These are phyloP conservation scores for Antigone vipio DNA, from an alignment of 2,113 vertebrate genomes.

Conservation along the genomic window DNA sequence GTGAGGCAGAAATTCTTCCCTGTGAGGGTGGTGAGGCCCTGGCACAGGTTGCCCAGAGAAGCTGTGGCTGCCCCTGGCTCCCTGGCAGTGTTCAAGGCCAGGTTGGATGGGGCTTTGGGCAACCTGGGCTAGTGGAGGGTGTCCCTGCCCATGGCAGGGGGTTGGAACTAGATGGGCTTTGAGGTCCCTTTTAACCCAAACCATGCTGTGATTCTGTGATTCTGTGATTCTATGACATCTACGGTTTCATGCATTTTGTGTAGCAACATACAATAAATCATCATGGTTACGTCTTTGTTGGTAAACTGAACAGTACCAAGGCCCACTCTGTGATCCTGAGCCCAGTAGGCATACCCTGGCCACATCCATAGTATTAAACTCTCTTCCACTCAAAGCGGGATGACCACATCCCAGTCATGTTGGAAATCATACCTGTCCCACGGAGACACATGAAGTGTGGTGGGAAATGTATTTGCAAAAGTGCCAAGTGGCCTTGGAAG, in stretches of 20 bases:
- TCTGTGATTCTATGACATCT: not conserved
- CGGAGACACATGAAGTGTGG: not conserved
- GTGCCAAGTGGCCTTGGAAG: not conserved
- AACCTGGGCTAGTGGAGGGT: too few relatives aligned
- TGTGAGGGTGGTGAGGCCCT: too few relatives aligned
- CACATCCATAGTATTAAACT: not conserved
- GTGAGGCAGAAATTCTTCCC: too few relatives aligned
- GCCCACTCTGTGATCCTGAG: not conserved
- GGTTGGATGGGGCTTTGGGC: too few relatives aligned
- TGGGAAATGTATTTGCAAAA: not conserved
- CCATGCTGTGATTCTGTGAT: too few relatives aligned
- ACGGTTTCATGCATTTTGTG: not conserved
- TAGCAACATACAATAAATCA: not conserved
- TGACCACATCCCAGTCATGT: rapidly evolving
- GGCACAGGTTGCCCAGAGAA: too few relatives aligned
- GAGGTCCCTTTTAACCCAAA: too few relatives aligned
- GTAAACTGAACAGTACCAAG: not conserved
- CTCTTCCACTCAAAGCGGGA: not conserved
- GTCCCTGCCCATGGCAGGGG: too few relatives aligned
- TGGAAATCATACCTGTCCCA: not conserved
- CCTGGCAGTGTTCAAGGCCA: too few relatives aligned
- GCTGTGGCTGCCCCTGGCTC: too few relatives aligned
- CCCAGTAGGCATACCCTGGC: too few relatives aligned
- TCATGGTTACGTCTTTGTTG: not conserved
- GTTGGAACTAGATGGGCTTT: too few relatives aligned